Evolutionary conservation across 2,113 vertebrate species (phyloP).

Genomic region (Nesoenas mayeri): DNA sequence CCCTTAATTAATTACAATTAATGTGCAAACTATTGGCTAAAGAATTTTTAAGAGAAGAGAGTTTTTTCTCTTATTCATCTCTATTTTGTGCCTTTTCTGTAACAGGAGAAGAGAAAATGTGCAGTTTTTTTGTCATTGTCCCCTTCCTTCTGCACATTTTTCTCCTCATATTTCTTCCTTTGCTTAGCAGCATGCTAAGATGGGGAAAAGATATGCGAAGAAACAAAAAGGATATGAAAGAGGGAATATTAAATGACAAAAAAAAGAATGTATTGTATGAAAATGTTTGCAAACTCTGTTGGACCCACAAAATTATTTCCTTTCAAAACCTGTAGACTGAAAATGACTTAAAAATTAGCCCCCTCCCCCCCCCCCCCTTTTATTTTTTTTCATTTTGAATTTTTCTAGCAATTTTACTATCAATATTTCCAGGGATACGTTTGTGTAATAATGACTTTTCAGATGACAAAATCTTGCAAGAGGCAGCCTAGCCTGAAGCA

Average conservation of each 20-base stretch:
- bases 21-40: neutral
- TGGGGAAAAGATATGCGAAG: neutral
- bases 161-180: neutral
- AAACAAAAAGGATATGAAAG: neutral
- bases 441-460: neutral
- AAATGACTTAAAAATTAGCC: neutral
- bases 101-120: neutral
- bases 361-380: neutral
- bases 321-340: neutral
- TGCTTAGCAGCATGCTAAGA: neutral
- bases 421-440: neutral
- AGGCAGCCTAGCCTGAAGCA: neutral
- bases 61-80: neutral
- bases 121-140: rapidly evolving
- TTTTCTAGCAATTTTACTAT: neutral
- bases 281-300: neutral
- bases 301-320: neutral
- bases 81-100: neutral
- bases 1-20: neutral
- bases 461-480: neutral
- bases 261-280: neutral
- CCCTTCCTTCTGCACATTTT: neutral
- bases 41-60: neutral
- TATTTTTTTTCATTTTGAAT: neutral
- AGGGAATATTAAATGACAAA: neutral